phyloP scores from a whole-genome alignment of 2,888 invertebrate species.

The Ferdinandea cuprea region DNA sequence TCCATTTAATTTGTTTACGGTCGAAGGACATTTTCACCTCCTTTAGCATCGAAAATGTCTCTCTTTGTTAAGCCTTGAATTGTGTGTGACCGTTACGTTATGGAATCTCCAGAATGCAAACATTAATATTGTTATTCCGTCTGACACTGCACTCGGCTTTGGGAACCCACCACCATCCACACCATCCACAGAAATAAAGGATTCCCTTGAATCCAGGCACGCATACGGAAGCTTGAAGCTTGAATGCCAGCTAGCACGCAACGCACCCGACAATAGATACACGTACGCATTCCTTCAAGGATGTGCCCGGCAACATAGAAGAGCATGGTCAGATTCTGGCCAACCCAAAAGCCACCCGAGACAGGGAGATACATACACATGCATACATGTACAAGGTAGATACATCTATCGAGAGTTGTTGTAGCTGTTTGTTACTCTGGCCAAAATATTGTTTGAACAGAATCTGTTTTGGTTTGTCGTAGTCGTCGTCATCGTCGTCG shows the following conservation, averaged over 20 bases:
- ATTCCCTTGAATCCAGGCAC: constrained; percentile 20
- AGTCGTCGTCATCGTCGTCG: no score
- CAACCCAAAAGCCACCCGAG: constrained; percentile 21
- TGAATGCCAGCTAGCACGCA: not conserved
- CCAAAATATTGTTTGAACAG: constrained; percentile 71
- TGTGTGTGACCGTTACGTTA: constrained; percentile 71
- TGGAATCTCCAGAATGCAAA: constrained; percentile 65
- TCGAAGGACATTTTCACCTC: constrained; percentile 70
- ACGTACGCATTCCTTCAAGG: constrained; percentile 52
- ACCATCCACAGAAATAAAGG: constrained; percentile 20
- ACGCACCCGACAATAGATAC: constrained; percentile 8
- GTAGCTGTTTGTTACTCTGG: constrained; percentile 43
- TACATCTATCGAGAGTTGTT: no score
- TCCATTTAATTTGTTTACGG: constrained; percentile 74
- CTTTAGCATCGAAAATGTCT: constrained; percentile 62
- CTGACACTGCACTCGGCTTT: constrained; percentile 45
- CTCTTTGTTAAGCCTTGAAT: constrained; percentile 69
- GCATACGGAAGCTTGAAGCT: constrained; percentile 14
- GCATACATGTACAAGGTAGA: not conserved
- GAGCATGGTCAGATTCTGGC: constrained; percentile 42
- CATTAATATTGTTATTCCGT: constrained; percentile 72
- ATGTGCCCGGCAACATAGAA: constrained; percentile 54
- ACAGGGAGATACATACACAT: constrained; percentile 5
- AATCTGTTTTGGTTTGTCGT: constrained; percentile 68
- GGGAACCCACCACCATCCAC: not conserved